These are phyloP conservation scores for Cryptosula pallasiana DNA, from an alignment of 2,888 invertebrate species.

Conservation along the genomic window DNA sequence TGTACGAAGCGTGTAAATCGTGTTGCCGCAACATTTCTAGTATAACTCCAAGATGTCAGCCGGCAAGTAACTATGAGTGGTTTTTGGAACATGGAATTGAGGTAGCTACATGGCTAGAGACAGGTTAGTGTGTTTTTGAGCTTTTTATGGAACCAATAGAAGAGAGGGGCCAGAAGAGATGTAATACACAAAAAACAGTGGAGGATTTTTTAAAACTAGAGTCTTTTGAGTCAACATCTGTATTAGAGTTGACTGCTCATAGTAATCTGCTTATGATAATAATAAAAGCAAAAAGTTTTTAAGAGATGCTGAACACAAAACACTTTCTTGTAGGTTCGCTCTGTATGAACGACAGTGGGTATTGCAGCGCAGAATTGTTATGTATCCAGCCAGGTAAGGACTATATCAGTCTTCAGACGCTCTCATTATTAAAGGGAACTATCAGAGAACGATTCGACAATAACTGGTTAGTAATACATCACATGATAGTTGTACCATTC, in stretches of 20 bases:
- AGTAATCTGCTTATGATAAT: too few species aligned
- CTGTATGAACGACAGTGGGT: not conserved
- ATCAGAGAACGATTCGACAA: not conserved
- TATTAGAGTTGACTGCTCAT: too few species aligned
- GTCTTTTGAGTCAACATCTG: too few species aligned
- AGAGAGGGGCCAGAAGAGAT: too few species aligned
- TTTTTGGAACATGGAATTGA: not conserved
- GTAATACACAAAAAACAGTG: too few species aligned
- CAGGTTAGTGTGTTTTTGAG: not conserved
- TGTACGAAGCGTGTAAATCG: not conserved
- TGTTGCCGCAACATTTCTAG: not conserved
- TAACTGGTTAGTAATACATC: conserved; percentile 18
- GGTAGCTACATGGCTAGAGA: not conserved
- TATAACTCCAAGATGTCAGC: not conserved
- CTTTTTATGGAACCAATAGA: not conserved
- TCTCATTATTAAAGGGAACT: not conserved
- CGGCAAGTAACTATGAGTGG: not conserved
- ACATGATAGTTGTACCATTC: too few species aligned
- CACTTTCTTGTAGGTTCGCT: not conserved
- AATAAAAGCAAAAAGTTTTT: too few species aligned
- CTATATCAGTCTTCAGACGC: not conserved
- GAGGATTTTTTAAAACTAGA: too few species aligned
- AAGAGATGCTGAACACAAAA: too few species aligned
- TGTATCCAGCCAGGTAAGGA: not conserved
- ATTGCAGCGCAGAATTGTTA: not conserved